phyloP scores from a whole-genome alignment of 1,140 invertebrate genomes.

The Mycetomoellerius zeteki region DNA sequence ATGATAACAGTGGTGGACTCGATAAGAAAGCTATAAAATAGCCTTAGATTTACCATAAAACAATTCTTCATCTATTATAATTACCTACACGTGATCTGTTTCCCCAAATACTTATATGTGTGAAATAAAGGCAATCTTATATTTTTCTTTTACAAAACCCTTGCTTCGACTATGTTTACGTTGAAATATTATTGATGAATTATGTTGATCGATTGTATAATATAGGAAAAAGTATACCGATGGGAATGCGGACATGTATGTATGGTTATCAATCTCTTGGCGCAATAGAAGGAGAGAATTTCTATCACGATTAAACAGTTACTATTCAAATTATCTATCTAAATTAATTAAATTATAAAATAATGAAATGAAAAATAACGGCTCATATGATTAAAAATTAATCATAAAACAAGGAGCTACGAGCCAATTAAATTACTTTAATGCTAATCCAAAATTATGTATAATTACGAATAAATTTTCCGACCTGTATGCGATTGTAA shows the following conservation, averaged over 20 bases:
- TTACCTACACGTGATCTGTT: not conserved
- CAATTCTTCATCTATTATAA: not conserved
- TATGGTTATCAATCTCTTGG: constrained; percentile 17
- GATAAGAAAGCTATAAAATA: not conserved
- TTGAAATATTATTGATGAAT: not conserved
- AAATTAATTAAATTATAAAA: constrained; percentile 1
- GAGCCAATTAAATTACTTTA: too few relatives aligned
- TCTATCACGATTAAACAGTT: not conserved
- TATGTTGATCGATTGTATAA: not conserved
- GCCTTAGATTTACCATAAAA: not conserved
- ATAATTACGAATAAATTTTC: too few relatives aligned
- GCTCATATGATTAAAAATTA: too few relatives aligned
- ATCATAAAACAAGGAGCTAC: too few relatives aligned
- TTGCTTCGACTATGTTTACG: not conserved
- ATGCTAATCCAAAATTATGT: too few relatives aligned
- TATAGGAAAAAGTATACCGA: not conserved
- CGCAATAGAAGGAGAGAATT: not conserved
- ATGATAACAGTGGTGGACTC: not conserved
- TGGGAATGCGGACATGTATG: not conserved
- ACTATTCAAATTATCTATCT: not conserved
- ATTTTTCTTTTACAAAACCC: not conserved
- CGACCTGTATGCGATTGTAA: too few relatives aligned
- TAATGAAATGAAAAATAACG: too few relatives aligned
- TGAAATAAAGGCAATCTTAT: constrained; percentile 36
- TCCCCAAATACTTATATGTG: not conserved